A percentile compares a stretch with the other conserved stretches of the same genome.
phyloP scores from a whole-genome alignment of 2,797 vertebrate species.

The Microctenopoma stevenorrisi region DNA sequence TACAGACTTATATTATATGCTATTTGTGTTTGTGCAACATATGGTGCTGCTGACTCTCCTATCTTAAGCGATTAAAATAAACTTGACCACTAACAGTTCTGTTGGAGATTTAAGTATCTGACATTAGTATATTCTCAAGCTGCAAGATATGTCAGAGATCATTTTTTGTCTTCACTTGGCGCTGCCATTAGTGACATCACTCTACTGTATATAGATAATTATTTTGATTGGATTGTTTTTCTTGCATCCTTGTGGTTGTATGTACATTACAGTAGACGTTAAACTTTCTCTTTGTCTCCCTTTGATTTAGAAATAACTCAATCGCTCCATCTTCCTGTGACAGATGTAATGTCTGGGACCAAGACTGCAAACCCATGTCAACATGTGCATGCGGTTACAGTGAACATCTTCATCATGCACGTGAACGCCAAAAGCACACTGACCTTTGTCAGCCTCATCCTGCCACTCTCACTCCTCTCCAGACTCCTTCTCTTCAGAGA shows the following conservation, averaged over 20 bases:
- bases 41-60: background rate
- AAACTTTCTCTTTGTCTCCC: background rate
- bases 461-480: conserved; percentile 76
- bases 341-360: background rate
- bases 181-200: too few relatives aligned
- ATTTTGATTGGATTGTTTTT: background rate
- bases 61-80: too few relatives aligned
- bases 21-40: too few relatives aligned
- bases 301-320: background rate
- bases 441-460: conserved; percentile 86
- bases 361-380: background rate
- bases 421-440: conserved; percentile 35
- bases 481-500: conserved; percentile 76
- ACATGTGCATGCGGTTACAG: background rate
- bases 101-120: background rate
- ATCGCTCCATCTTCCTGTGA: background rate
- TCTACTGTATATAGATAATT: too few relatives aligned
- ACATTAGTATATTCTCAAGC: too few relatives aligned
- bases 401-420: background rate
- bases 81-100: background rate
- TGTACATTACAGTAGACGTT: background rate
- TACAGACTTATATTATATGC: too few relatives aligned
- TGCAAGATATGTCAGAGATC: too few relatives aligned
- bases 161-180: too few relatives aligned
- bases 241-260: too few relatives aligned